Conservation (phyloP, 2,797 vertebrate genomes). For the Falco biarmicus region DNA sequence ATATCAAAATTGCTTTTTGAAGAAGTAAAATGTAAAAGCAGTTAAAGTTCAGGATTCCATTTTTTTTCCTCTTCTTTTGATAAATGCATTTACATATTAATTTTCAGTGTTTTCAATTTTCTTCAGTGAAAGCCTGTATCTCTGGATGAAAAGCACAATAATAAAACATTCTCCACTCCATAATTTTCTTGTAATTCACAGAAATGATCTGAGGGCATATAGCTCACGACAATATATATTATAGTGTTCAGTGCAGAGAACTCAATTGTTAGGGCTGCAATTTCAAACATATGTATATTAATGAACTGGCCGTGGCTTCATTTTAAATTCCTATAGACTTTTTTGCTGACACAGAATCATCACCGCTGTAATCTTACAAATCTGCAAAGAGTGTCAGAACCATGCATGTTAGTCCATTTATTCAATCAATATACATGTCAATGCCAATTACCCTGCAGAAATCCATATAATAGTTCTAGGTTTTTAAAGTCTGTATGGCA, state of each 20-base stretch:
- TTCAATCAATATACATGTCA: slow-evolving; percentile 51
- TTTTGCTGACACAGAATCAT: slow-evolving; percentile 57
- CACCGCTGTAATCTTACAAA: slow-evolving; percentile 16
- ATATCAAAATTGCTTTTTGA: slow-evolving; percentile 49
- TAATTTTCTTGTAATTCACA: slow-evolving; percentile 71
- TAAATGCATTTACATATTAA: slow-evolving; percentile 71
- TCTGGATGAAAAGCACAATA: slow-evolving; percentile 52
- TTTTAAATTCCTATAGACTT: slow-evolving; percentile 60
- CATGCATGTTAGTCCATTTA: slow-evolving; percentile 36
- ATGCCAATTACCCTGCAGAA: slow-evolving; percentile 57
- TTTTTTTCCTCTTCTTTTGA: slow-evolving; percentile 55
- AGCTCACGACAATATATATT: slow-evolving; percentile 51
- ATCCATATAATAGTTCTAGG: slow-evolving; percentile 23
- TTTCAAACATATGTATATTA: slow-evolving; percentile 70
- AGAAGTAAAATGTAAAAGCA: slow-evolving; percentile 55
- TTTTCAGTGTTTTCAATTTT: slow-evolving; percentile 70
- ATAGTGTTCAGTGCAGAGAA: slow-evolving; percentile 37
- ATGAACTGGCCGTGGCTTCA: slow-evolving; percentile 54
- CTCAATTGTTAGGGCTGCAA: slow-evolving; percentile 41
- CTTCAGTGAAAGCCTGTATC: slow-evolving; percentile 44
- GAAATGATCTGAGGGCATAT: slow-evolving; percentile 59
- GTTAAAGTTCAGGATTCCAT: slow-evolving; percentile 55
- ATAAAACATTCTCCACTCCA: slow-evolving; percentile 58
- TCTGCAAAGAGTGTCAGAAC: slow-evolving; percentile 48
- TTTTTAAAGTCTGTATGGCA: slow-evolving; percentile 36